Evolutionary conservation across 2,888 invertebrate species (phyloP), one percentile per base, ranked within the genome.

Genomic region (Mechanitis messenoides): DNA sequence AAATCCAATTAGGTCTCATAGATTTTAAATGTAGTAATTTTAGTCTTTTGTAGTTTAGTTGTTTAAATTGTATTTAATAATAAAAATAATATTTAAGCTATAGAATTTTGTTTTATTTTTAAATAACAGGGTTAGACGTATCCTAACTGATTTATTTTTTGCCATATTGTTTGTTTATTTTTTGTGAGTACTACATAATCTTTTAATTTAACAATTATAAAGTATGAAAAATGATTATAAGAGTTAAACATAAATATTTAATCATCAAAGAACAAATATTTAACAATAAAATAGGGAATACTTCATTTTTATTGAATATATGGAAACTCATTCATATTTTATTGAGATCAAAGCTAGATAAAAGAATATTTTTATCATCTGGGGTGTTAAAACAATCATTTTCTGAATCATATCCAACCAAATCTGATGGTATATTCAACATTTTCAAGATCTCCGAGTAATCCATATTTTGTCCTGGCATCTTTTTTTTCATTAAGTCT

Each of bases 1-100:
- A 73, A 93, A 92, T 70, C 97, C 98, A 4, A 86, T 95, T 50
- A 91, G 95, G 69, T 93, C 94, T 7, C 96, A 97, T 82, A 92
- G 94, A 81, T 95, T 94, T 88, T 95, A 92, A 50, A 42, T 46
- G 28, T 6, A 53, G 38, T 54, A 12, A 12, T 3, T 35, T 54
- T 33, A 33, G 3, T 54, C n/a, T 20, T 11, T 54, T 54, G 59
- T 59, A 53, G 31, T n/a, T 20, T 7, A 50, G 60, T 64, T 60
- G 53, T 61, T 64, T 62, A 54, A 64, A 31, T 42, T 42, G 6
- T 42, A 42, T 9, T 42, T 9, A 9, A 42, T 5, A 5, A 35
- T 42, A 42, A 42, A 9, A 42, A 42, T 42, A 50, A 31, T 50
- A 50, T 50, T 31, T 31, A 50, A 31, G 31, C 20, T 6, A 47